Evolutionary conservation across 2,113 vertebrate genomes (phyloP).

Genomic region (Myotis davidii): DNA sequence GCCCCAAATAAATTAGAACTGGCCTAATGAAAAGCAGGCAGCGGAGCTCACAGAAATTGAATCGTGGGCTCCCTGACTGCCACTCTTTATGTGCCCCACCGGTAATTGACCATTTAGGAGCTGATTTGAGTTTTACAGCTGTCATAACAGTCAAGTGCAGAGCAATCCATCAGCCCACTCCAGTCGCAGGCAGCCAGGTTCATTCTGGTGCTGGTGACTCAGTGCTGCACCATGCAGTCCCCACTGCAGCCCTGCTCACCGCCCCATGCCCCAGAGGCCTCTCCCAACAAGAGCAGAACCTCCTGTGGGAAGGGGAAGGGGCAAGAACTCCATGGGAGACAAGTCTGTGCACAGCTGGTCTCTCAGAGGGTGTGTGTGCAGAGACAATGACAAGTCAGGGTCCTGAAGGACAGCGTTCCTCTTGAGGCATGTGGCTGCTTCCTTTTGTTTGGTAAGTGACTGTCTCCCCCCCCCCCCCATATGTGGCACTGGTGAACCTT

Average conservation of each 20-base stretch:
- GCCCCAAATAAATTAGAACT: conserved; percentile 60
- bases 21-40: conserved; percentile 64
- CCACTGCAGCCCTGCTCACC: neutral
- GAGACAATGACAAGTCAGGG: neutral
- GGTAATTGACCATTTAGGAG: conserved; percentile 46
- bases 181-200: neutral
- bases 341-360: too few species aligned
- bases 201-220: neutral
- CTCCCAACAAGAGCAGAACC: neutral
- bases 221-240: neutral
- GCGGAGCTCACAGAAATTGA: neutral
- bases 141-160: neutral
- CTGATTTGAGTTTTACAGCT: conserved; percentile 50
- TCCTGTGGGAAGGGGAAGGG: neutral
- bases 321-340: neutral
- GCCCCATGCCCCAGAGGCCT: neutral
- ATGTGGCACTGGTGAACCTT: neutral
- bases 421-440: too few species aligned
- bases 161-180: neutral
- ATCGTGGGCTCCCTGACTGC: neutral
- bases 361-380: neutral
- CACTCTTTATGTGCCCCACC: neutral
- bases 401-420: fast-evolving
- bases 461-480: neutral
- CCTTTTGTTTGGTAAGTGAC: neutral